Conservation (phyloP, 2,797 vertebrate species). For the Darevskia nairensis region DNA sequence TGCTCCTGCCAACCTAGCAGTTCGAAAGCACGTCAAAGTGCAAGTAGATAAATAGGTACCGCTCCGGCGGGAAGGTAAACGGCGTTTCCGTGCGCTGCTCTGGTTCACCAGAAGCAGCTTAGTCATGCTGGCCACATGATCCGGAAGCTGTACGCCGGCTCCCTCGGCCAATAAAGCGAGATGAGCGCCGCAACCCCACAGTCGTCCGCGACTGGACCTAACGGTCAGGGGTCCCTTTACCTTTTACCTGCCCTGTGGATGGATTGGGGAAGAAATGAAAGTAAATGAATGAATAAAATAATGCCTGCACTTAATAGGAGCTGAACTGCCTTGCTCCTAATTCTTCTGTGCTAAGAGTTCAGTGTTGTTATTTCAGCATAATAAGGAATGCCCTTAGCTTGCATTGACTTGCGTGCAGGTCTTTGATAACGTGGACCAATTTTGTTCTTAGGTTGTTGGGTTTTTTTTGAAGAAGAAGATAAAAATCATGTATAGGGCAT, state of each 20-base stretch:
- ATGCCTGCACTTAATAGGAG: neutral
- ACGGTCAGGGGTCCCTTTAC: too few relatives aligned
- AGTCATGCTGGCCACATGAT: too few relatives aligned
- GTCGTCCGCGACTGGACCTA: too few relatives aligned
- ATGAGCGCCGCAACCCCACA: too few relatives aligned
- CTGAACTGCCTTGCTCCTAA: neutral
- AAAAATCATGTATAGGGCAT: slow-evolving; percentile 72
- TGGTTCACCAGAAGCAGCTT: too few relatives aligned
- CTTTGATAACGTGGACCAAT: slow-evolving; percentile 24
- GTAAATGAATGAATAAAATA: neutral
- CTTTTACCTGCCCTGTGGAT: neutral
- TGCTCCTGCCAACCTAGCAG: too few relatives aligned
- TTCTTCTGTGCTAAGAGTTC: neutral
- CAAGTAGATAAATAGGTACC: too few relatives aligned
- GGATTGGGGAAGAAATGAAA: neutral
- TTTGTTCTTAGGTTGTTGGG: neutral
- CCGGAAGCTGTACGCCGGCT: too few relatives aligned
- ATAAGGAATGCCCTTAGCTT: slow-evolving; percentile 59
- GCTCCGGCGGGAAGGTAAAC: too few relatives aligned
- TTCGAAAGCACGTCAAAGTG: too few relatives aligned
- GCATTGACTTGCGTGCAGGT: slow-evolving; percentile 64
- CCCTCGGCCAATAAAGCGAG: too few relatives aligned
- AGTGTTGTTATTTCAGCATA: slow-evolving; percentile 32
- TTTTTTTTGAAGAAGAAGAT: slow-evolving; percentile 58
- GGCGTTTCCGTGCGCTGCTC: too few relatives aligned